These are phyloP conservation scores for Ridgeia piscesae DNA, from an alignment of 1,140 invertebrate species.

Conservation along the genomic window DNA sequence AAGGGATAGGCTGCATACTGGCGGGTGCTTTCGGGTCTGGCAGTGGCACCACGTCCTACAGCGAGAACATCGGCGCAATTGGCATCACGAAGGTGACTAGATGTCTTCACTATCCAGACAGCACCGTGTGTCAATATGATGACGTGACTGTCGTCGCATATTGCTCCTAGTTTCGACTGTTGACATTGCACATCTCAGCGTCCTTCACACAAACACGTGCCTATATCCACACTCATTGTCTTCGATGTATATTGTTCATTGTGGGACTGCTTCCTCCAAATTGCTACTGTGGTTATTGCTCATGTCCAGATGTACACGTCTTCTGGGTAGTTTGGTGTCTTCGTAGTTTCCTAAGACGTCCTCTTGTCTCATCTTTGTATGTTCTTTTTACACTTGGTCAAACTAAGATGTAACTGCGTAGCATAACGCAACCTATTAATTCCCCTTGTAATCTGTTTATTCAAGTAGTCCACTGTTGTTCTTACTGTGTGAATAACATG, in stretches of 20 bases:
- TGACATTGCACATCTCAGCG: background rate
- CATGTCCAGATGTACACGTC: no score
- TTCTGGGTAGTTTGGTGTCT: background rate
- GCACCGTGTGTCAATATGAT: background rate
- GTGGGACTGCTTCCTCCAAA: background rate
- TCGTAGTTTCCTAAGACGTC: background rate
- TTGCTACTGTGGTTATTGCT: no score
- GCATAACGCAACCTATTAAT: background rate
- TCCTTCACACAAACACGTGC: background rate
- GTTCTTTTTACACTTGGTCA: background rate
- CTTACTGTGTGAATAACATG: background rate
- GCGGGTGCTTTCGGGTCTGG: constrained; percentile 79
- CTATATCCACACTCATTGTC: background rate
- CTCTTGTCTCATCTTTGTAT: background rate
- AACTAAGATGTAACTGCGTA: background rate
- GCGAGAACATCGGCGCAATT: constrained; percentile 86
- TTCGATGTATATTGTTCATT: background rate
- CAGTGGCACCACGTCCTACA: constrained; percentile 81
- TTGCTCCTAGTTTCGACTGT: background rate
- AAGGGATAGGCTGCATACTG: constrained; percentile 79
- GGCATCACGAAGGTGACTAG: constrained; percentile 66
- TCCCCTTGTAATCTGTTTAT: background rate
- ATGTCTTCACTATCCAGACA: constrained; percentile 4
- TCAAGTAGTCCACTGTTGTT: background rate
- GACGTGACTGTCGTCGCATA: background rate